Conservation (phyloP, 2,888 invertebrate species). For the Plebejus anna region DNA sequence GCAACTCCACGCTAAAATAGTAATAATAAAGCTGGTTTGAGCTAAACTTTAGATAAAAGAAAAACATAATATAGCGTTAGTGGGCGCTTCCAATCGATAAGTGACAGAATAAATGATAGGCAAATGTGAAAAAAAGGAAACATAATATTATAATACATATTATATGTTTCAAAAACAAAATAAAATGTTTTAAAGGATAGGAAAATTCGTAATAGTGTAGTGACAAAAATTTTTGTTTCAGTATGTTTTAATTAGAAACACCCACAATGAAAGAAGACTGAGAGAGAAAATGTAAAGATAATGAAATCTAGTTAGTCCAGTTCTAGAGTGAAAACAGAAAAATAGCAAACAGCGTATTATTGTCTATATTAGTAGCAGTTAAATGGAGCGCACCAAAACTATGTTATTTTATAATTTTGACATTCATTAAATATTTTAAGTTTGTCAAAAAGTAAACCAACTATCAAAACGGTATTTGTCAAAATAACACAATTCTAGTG, state of each 20-base stretch:
- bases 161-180: neutral
- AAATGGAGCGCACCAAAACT: slow-evolving; percentile 1
- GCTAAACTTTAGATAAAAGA: slow-evolving; percentile 35
- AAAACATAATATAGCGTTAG: slow-evolving; percentile 31
- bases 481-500: slow-evolving; percentile 20
- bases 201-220: neutral
- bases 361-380: slow-evolving; percentile 13
- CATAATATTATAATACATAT: neutral
- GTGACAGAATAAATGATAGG: neutral
- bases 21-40: slow-evolving; percentile 46
- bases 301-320: slow-evolving; percentile 35
- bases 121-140: neutral
- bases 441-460: neutral
- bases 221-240: neutral
- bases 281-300: slow-evolving; percentile 52
- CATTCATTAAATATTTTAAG: neutral
- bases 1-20: slow-evolving; percentile 70
- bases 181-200: neutral
- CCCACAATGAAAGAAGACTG: slow-evolving; percentile 50
- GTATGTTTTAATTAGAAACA: slow-evolving; percentile 40
- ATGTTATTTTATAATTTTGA: neutral
- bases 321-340: slow-evolving; percentile 29
- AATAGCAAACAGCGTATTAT: slow-evolving; percentile 24
- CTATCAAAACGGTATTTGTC: neutral
- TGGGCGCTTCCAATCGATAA: slow-evolving; percentile 17